Conservation (phyloP, 2,797 vertebrate species). For the Pseudochirops corinnae region DNA sequence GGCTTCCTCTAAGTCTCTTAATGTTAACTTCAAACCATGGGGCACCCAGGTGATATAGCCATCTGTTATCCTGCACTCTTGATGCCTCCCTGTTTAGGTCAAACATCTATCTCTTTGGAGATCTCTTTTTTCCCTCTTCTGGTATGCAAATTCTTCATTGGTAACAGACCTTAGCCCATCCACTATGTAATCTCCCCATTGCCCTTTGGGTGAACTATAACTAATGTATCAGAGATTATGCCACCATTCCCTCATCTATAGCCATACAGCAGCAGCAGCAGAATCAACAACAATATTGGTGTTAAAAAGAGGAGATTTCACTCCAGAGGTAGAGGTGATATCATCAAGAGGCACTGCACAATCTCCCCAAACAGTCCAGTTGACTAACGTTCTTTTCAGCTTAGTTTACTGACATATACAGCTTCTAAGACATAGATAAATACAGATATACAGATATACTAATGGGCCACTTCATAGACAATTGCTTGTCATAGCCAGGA, state of each 20-base stretch:
- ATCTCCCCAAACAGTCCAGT: neutral
- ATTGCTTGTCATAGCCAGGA: neutral
- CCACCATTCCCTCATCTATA: neutral
- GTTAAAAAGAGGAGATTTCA: neutral
- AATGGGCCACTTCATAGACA: neutral
- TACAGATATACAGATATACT: neutral
- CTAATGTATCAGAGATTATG: neutral
- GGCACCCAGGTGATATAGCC: neutral
- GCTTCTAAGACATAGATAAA: neutral
- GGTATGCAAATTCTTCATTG: neutral
- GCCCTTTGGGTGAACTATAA: neutral
- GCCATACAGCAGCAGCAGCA: neutral
- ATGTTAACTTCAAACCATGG: neutral
- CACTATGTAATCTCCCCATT: neutral
- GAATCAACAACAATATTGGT: neutral
- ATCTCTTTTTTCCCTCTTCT: neutral
- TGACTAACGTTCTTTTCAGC: neutral
- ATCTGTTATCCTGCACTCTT: neutral
- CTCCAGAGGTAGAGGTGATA: neutral
- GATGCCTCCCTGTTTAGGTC: neutral
- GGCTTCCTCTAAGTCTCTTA: neutral
- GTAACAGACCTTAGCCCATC: neutral
- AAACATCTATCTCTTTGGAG: neutral
- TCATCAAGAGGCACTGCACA: neutral
- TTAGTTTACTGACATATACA: neutral